A percentile compares a stretch with the other conserved stretches of the same genome.
Conservation (phyloP, 2,888 invertebrate genomes). For the Rhingia rostrata region DNA sequence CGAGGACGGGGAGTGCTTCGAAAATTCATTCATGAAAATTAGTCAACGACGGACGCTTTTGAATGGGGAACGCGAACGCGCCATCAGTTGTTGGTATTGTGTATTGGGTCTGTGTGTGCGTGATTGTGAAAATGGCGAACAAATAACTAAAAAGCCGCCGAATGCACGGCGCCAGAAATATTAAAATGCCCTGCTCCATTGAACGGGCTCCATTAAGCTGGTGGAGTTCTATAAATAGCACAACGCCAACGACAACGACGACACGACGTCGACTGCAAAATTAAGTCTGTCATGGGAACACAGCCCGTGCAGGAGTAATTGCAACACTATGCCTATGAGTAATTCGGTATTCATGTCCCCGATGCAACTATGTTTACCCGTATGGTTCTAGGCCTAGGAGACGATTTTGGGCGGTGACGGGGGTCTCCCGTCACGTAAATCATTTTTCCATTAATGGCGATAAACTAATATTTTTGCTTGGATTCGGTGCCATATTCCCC, state of each 20-base stretch:
- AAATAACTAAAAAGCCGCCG: conserved; percentile 33
- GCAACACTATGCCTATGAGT: conserved; percentile 67
- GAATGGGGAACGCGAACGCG: conserved; percentile 34
- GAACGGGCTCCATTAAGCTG: conserved; percentile 27
- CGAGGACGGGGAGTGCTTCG: conserved; percentile 16
- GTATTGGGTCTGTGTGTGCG: background rate
- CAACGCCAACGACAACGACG: conserved; percentile 11
- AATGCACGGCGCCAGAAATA: conserved; percentile 63
- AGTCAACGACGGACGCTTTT: conserved; percentile 27
- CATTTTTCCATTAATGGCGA: conserved; percentile 67
- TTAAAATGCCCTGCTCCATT: conserved; percentile 38
- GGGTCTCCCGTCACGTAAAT: conserved; percentile 40
- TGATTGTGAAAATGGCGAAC: conserved; percentile 47
- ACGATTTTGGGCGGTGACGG: background rate
- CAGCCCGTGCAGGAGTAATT: conserved; percentile 40
- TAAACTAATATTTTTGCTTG: conserved; percentile 69
- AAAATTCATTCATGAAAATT: conserved; percentile 68
- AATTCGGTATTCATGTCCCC: conserved; percentile 51
- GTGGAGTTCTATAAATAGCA: conserved; percentile 58
- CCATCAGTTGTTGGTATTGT: background rate
- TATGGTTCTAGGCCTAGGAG: background rate
- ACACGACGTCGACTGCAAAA: conserved; percentile 16
- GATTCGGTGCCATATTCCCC: conserved; percentile 14
- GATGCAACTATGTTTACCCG: background rate
- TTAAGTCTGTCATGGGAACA: conserved; percentile 23